Conservation (phyloP, 2,888 invertebrate genomes). For the Fragum whitleyi region DNA sequence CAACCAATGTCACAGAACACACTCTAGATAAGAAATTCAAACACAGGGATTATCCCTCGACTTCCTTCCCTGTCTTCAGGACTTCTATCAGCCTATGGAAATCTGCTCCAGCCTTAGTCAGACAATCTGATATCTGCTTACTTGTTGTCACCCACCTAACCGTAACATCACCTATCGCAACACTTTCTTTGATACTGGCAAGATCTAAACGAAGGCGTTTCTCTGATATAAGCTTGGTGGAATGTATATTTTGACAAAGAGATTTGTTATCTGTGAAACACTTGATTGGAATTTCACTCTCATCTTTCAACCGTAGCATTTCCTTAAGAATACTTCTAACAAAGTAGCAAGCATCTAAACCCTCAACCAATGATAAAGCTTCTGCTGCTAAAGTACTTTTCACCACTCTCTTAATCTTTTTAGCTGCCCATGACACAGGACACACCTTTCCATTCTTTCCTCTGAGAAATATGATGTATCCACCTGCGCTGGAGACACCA, state of each 20-base stretch:
- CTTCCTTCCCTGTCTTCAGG: constrained; percentile 23
- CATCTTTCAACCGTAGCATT: constrained; percentile 17
- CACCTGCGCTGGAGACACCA: constrained; percentile 48
- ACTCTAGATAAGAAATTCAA: background rate
- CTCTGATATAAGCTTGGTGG: constrained; percentile 54
- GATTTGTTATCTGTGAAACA: constrained; percentile 59
- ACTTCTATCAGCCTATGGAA: constrained; percentile 36
- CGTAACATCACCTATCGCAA: constrained; percentile 33
- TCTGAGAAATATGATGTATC: constrained; percentile 42
- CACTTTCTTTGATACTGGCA: constrained; percentile 55
- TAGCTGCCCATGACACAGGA: constrained; percentile 47
- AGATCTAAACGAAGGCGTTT: constrained; percentile 55
- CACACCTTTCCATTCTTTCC: constrained; percentile 36
- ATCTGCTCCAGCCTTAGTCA: constrained; percentile 50
- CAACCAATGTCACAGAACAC: background rate
- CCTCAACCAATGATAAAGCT: constrained; percentile 52
- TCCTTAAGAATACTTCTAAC: constrained; percentile 40
- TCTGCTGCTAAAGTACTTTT: constrained; percentile 62
- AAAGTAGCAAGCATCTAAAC: constrained; percentile 50
- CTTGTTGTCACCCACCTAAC: constrained; percentile 46
- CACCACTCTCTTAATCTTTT: constrained; percentile 54
- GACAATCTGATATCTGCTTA: constrained; percentile 48
- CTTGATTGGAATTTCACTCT: constrained; percentile 33
- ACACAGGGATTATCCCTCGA: background rate
- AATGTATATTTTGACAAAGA: constrained; percentile 55